phyloP scores from a whole-genome alignment of 2,888 invertebrate species.

The Archaeoteleia sp. region DNA sequence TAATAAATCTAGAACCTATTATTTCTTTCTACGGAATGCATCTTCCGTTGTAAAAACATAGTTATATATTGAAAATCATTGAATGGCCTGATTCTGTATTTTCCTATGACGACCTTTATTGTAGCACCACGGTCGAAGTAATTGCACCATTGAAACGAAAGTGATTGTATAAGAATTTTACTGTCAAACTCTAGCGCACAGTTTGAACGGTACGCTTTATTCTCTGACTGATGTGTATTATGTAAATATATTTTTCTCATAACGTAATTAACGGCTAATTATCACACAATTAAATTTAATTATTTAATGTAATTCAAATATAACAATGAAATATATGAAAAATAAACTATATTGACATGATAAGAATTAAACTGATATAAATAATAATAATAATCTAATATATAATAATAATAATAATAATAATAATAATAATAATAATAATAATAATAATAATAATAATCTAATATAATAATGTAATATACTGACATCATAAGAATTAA shows the following conservation, averaged over 20 bases:
- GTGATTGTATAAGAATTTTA: slow-evolving; percentile 35
- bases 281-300: background rate
- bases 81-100: slow-evolving; percentile 9
- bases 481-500: no score
- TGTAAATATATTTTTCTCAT: background rate
- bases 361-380: no score
- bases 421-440: no score
- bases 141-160: slow-evolving; percentile 27
- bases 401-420: no score
- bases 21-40: no score
- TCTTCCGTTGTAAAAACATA: no score
- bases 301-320: background rate
- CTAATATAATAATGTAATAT: no score
- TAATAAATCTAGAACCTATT: no score
- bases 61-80: background rate
- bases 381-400: no score
- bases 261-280: background rate
- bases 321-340: background rate
- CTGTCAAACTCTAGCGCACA: slow-evolving; percentile 6
- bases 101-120: slow-evolving; percentile 16
- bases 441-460: no score
- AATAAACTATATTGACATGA: no score
- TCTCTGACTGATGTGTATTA: background rate
- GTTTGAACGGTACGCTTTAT: slow-evolving; percentile 11
- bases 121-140: slow-evolving; percentile 23